Evolutionary conservation across 2,888 invertebrate genomes (phyloP).

Genomic region (Dermolepida albohirtum): DNA sequence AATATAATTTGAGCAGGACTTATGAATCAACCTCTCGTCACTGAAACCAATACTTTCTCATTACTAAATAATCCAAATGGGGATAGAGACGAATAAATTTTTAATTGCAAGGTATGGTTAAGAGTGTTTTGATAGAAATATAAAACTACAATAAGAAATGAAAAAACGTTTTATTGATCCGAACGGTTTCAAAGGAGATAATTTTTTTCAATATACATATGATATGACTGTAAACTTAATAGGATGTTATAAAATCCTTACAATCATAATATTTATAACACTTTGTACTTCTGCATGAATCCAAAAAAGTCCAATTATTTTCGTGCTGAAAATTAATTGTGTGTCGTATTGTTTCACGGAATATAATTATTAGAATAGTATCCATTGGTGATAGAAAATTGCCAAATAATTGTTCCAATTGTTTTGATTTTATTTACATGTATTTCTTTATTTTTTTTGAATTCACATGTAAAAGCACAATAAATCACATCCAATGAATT

Average conservation of each 20-base stretch:
- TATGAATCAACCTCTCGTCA: no score
- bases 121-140: neutral
- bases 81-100: no score
- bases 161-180: constrained; percentile 30
- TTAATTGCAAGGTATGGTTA: neutral
- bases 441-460: neutral
- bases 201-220: constrained; percentile 31
- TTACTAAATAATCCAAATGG: no score
- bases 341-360: constrained; percentile 41
- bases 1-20: no score
- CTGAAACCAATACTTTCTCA: no score
- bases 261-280: constrained; percentile 50
- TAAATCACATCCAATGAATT: constrained; percentile 23
- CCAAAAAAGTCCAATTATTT: constrained; percentile 25
- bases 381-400: constrained; percentile 1
- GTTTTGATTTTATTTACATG: constrained; percentile 18
- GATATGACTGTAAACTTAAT: constrained; percentile 41
- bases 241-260: constrained; percentile 54
- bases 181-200: constrained; percentile 25
- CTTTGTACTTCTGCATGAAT: constrained; percentile 55
- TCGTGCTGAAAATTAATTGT: constrained; percentile 8
- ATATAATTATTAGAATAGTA: constrained; percentile 25
- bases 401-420: constrained; percentile 12
- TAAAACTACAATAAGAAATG: constrained; percentile 22
- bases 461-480: constrained; percentile 27